Percentiles rank a stretch among this genome's conserved stretches.
These are phyloP conservation scores for Neodiprion pinetum DNA, from an alignment of 1,140 invertebrate species.

Conservation along the genomic window DNA sequence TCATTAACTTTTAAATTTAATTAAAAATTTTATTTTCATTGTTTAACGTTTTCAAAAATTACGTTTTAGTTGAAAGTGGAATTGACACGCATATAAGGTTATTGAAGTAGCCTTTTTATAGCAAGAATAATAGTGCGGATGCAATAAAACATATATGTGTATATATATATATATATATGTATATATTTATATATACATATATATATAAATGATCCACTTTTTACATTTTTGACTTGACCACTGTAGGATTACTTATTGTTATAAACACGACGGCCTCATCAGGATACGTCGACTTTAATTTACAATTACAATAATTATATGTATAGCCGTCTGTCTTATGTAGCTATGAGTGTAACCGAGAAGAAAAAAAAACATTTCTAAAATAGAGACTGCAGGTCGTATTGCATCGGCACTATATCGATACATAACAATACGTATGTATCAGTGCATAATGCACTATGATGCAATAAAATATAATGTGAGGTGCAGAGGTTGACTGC, in stretches of 20 bases:
- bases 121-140: conserved; percentile 30
- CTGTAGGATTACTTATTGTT: neutral
- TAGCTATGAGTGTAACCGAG: no score
- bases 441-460: conserved; percentile 22
- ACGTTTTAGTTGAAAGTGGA: conserved; percentile 56
- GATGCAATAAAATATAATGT: conserved; percentile 31
- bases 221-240: neutral
- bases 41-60: conserved; percentile 20
- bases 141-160: conserved; percentile 1
- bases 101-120: conserved; percentile 55
- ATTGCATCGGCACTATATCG: conserved; percentile 1
- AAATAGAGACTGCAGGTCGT: neutral
- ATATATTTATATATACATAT: neutral
- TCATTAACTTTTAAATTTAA: conserved; percentile 15
- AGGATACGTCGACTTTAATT: no score
- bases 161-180: neutral
- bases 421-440: neutral
- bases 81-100: conserved; percentile 63
- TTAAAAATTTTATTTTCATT: conserved; percentile 10
- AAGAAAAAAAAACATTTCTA: no score
- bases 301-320: no score
- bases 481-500: conserved; percentile 39
- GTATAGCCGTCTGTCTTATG: no score
- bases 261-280: neutral
- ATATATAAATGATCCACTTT: neutral